Percentiles rank a stretch among this genome's conserved stretches.
phyloP scores from a whole-genome alignment of 1,140 invertebrate genomes.

The Tyrophagus putrescentiae region DNA sequence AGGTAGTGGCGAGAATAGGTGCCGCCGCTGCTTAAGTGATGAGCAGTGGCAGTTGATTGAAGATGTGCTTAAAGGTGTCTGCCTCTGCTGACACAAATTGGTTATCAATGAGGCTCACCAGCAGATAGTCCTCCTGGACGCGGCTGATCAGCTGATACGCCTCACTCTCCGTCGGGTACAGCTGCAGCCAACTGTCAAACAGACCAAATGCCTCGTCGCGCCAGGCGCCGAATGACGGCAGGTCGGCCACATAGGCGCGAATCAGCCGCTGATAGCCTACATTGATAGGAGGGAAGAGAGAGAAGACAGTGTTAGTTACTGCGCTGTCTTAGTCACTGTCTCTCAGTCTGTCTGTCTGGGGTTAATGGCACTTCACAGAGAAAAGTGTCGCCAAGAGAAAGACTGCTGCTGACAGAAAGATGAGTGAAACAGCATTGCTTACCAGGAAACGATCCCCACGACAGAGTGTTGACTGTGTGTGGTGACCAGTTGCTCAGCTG shows the following conservation, averaged over 20 bases:
- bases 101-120: constrained; percentile 15
- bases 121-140: background rate
- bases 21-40: too few relatives aligned
- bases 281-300: background rate
- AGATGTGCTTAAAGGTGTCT: background rate
- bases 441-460: constrained; percentile 1
- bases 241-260: background rate
- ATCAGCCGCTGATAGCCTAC: constrained; percentile 4
- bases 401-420: background rate
- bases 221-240: background rate
- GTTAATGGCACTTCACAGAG: background rate
- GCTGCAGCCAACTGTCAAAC: background rate
- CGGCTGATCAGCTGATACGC: background rate
- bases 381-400: background rate
- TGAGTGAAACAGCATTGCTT: background rate
- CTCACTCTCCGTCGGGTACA: background rate
- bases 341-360: too few relatives aligned
- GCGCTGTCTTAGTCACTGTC: too few relatives aligned
- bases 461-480: background rate
- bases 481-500: constrained; percentile 1
- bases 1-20: too few relatives aligned
- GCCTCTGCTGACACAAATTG: background rate
- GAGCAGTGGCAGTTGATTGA: too few relatives aligned
- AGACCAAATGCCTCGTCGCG: background rate
- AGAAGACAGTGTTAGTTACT: too few relatives aligned